phyloP scores from a whole-genome alignment of 23 tunicate genomes.

The Botrylloides violaceus region DNA sequence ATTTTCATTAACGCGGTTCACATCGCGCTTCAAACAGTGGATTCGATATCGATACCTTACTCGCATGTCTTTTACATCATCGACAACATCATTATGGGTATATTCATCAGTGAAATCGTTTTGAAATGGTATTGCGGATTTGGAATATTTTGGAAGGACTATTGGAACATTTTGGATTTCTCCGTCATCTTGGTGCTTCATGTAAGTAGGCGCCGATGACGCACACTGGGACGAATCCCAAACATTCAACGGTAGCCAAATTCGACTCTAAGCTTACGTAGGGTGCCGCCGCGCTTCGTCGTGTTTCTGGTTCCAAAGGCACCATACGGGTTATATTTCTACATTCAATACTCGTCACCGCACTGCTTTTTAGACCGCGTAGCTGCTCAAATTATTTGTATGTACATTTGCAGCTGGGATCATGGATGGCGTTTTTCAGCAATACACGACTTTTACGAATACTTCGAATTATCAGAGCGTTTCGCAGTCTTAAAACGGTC shows the following conservation, averaged over 20 bases:
- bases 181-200: conserved; percentile 50
- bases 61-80: conserved; percentile 40
- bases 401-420: conserved; percentile 55
- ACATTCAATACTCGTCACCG: too few relatives aligned
- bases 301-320: neutral
- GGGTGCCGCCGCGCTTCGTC: neutral
- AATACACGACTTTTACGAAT: conserved; percentile 65
- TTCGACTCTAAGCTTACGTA: too few relatives aligned
- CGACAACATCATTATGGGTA: conserved; percentile 78
- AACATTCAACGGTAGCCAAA: too few relatives aligned
- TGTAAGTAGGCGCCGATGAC: too few relatives aligned
- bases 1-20: conserved; percentile 68
- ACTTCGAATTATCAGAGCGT: conserved; percentile 75
- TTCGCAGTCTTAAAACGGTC: conserved; percentile 65
- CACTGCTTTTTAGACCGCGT: too few relatives aligned
- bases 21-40: conserved; percentile 77
- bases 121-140: conserved; percentile 91
- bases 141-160: conserved; percentile 83
- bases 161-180: conserved; percentile 87
- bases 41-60: conserved; percentile 43
- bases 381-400: too few relatives aligned
- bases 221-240: too few relatives aligned
- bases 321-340: too few relatives aligned
- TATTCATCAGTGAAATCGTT: conserved; percentile 71
- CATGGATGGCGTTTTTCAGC: conserved; percentile 81